Base-by-base conservation (phyloP, 2,113 vertebrate genomes). In the Oxyruncus cristatus region DNA sequence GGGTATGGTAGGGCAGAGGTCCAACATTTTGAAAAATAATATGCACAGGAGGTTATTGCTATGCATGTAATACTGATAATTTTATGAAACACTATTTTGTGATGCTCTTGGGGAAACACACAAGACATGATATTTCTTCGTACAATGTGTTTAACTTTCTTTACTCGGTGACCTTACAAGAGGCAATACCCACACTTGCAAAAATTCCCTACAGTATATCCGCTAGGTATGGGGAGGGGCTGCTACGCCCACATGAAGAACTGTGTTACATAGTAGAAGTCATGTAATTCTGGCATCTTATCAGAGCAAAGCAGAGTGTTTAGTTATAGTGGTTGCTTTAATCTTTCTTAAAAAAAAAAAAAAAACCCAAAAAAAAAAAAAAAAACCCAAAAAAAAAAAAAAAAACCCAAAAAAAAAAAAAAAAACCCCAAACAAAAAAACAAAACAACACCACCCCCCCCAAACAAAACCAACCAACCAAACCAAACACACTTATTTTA, bases 161-260 rank as follows among this genome's bases (percentile, higher is more conserved):
- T 85, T 52, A 53, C 50, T 86, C 22, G 11, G 39, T 91, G 92
- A 95, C 92, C 91, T 96, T 94, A 66, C 30, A 75, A 65, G 83
- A 92, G 83, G 72, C 90, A 89, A 88, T 92, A 89, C 47, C 80
- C 5, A 10, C 59, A 35, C 82, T 91, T 91, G 50, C 44, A 84
- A 96, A 94, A 91, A 92, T 78, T 95, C 96, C 92, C 80, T 72
- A 46, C 80, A 92, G 88, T 96, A 39, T 96, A 87, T 97, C 96
- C 70, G 24, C 96, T 97, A 94, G 92, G 91, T 91, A 95, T 92
- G 91, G 93, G 93, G 95, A 97, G 95, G 70, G 86, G 93, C 80
- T 89, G 95, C 70, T 96, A 94, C 91, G 0, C 96, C 96, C 73
- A 92, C 96, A 85, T 5, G 1, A 78, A 90, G 79, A 94, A 81